Evolutionary conservation across 2,888 invertebrate species (phyloP).

Genomic region (Coecobrya sp.): DNA sequence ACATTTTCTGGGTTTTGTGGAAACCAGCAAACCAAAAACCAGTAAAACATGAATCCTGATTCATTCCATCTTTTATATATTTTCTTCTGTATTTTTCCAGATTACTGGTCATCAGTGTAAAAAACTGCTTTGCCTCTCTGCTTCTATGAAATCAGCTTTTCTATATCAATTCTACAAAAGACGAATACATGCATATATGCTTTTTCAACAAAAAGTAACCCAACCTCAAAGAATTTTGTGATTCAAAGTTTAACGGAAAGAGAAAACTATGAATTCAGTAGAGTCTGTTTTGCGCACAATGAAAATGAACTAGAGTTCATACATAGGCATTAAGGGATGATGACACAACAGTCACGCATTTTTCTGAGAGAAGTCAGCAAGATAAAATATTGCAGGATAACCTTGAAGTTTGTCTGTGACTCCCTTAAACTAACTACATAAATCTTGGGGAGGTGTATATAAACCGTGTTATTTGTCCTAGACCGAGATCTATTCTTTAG

Average conservation of each 20-base stretch:
- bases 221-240: no score
- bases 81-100: not conserved
- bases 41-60: not conserved
- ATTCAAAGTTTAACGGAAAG: not conserved
- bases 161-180: no score
- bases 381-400: constrained; percentile 19
- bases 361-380: not conserved
- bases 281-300: not conserved
- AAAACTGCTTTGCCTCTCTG: no score
- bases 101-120: not conserved
- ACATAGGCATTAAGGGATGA: not conserved
- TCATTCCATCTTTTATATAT: no score
- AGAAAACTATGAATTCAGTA: not conserved
- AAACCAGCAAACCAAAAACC: not conserved
- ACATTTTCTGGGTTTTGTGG: constrained; percentile 9
- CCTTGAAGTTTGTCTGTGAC: not conserved
- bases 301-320: not conserved
- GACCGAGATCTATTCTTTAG: no score
- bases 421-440: not conserved
- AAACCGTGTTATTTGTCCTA: not conserved
- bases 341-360: not conserved
- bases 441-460: not conserved
- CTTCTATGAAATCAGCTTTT: no score
- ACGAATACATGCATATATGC: no score
- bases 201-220: no score